Evolutionary conservation across 2,888 invertebrate genomes (phyloP), one percentile per base, ranked within the genome.

Genomic region (Heliothis peltigera): DNA sequence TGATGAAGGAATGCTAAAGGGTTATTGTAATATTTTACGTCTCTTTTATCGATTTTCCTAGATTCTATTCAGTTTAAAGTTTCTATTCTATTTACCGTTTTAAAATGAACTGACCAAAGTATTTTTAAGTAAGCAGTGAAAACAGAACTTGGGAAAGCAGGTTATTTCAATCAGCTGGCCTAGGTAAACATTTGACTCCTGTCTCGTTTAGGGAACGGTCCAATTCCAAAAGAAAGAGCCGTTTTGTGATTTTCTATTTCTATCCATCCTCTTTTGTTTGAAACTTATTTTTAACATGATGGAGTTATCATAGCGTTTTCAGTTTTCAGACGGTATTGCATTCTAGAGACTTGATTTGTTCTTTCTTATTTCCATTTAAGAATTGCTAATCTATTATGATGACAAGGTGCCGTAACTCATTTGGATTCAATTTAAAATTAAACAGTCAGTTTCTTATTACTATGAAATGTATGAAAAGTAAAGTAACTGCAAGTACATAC

Each of bases 141-240:
- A 70, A 76, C 65, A 76, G 58, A 63, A 49, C 43, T 18, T 43
- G 8, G 28, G 43, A 25, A 18, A 68, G 62, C 73, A 44, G 51
- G 77, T 63, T 65, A 63, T 63, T 76, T 56, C 60, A 76, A 73
- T 75, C 75, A 76, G 73, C 76, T 75, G 72, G 72, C 48, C 47
- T 21, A 28, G 56, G 72, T 69, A 69, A 72, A 74, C 48, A 72
- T 69, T 62, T 68, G 42, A 54, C 56, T 53, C 60, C 42, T 63
- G 64, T 21, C 42, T 57, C 42, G 52, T 60, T 57, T 73, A 54
- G 68, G 74, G 68, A 73, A 63, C 46, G 49, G 62, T 73, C 53
- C 62, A 67, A 46, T 71, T 71, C 57, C 51, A 57, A 43, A 48
- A 19, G 54, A 57, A 57, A 68, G 63, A 62, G 68, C 58, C 63